Conservation (phyloP, 2,113 vertebrate genomes). For the Ardeotis arabs region DNA sequence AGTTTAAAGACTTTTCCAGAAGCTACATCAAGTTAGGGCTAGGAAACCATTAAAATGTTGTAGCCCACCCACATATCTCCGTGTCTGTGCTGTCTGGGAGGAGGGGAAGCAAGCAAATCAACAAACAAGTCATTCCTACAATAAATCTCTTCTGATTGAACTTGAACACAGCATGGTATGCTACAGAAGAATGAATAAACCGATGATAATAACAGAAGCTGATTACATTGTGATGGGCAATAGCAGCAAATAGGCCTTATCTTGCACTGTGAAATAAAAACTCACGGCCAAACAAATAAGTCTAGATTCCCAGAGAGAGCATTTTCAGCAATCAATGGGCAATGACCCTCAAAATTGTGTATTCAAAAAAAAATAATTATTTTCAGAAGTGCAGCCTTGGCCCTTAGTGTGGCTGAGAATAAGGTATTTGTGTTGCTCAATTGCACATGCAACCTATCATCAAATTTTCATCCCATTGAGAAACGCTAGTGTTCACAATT, state of each 20-base stretch:
- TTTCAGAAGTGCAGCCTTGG: slow-evolving; percentile 21
- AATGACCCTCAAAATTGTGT: slow-evolving; percentile 68
- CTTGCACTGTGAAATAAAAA: slow-evolving; percentile 55
- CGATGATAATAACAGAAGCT: slow-evolving; percentile 48
- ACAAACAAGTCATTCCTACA: slow-evolving; percentile 26
- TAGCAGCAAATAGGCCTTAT: slow-evolving; percentile 59
- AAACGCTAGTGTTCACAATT: background rate
- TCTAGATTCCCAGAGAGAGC: slow-evolving; percentile 20
- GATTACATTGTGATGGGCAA: slow-evolving; percentile 65
- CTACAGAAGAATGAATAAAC: slow-evolving; percentile 55
- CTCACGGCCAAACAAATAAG: slow-evolving; percentile 50
- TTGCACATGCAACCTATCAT: slow-evolving; percentile 16
- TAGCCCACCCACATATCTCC: background rate
- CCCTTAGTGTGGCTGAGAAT: background rate
- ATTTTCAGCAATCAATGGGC: slow-evolving; percentile 40
- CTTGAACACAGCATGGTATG: background rate
- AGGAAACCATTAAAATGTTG: background rate
- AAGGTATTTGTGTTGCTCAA: slow-evolving; percentile 41
- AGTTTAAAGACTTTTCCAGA: background rate
- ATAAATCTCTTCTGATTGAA: slow-evolving; percentile 35
- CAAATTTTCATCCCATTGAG: slow-evolving; percentile 13
- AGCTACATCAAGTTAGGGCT: background rate
- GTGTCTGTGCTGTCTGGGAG: background rate
- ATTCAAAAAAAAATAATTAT: slow-evolving; percentile 44
- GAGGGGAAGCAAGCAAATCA: background rate